phyloP scores from a whole-genome alignment of 2,113 vertebrate species.

The Lepus timidus region DNA sequence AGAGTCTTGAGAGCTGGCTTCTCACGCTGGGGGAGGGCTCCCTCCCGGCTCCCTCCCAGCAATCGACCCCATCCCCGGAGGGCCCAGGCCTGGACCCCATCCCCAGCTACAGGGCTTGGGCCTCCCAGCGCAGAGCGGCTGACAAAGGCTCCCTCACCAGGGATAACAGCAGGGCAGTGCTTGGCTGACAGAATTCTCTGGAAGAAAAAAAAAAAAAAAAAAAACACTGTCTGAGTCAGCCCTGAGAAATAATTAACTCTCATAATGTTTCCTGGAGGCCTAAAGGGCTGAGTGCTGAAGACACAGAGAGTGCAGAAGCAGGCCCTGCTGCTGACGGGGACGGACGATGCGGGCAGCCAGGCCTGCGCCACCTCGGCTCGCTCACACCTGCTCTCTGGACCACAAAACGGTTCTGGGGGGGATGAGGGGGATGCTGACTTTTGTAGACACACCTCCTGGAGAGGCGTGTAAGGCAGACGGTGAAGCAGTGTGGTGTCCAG shows the following conservation, averaged over 20 bases:
- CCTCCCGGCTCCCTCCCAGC: slow-evolving; percentile 40
- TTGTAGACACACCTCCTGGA: not conserved
- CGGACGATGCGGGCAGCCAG: too few relatives aligned
- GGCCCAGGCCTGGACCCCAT: slow-evolving; percentile 61
- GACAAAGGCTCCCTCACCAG: slow-evolving; percentile 81
- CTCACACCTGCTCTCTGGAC: not conserved
- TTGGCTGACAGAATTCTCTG: slow-evolving; percentile 87
- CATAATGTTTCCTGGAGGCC: slow-evolving; percentile 82
- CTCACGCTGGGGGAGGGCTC: slow-evolving; percentile 26
- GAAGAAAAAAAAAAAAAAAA: slow-evolving; percentile 80
- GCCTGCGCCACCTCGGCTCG: not conserved
- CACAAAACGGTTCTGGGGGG: not conserved
- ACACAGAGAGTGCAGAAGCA: not conserved
- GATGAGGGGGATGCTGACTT: not conserved
- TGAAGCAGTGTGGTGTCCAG: not conserved
- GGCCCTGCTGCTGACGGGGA: slow-evolving; percentile 26
- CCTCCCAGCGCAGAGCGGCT: slow-evolving; percentile 70
- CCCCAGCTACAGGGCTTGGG: slow-evolving; percentile 48
- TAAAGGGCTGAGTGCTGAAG: slow-evolving; percentile 66
- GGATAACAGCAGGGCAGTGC: slow-evolving; percentile 82
- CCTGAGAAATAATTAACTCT: slow-evolving; percentile 87
- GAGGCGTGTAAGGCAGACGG: not conserved
- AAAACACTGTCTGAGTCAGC: slow-evolving; percentile 84
- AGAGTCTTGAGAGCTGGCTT: slow-evolving; percentile 21
- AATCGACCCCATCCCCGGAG: not conserved